Evolutionary conservation across 2,888 invertebrate species (phyloP).

Genomic region (Apocheima hispidaria): DNA sequence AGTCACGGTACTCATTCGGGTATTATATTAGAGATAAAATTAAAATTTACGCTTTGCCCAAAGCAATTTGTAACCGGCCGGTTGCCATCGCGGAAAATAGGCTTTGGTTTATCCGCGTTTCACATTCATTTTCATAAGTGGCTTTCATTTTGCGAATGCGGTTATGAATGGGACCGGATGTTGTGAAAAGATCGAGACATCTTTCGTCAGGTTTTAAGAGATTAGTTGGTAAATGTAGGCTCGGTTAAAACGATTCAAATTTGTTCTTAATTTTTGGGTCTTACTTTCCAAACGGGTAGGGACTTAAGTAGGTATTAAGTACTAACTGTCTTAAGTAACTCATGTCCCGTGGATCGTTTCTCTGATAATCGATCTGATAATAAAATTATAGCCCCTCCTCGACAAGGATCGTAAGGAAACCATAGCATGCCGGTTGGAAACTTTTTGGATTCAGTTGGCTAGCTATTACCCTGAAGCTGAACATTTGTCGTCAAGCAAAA

Average conservation of each 20-base stretch:
- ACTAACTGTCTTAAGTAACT: no score
- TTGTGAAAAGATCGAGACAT: slow-evolving; percentile 45
- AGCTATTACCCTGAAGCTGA: no score
- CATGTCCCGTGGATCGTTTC: no score
- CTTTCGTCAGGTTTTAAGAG: slow-evolving; percentile 24
- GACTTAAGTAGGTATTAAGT: background rate
- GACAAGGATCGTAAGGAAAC: no score
- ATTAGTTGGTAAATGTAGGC: slow-evolving; percentile 18
- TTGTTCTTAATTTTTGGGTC: background rate
- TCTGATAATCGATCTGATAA: no score
- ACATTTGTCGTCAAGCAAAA: no score
- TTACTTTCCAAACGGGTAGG: no score
- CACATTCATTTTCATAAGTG: slow-evolving; percentile 84
- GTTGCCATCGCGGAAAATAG: slow-evolving; percentile 84
- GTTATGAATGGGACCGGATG: slow-evolving; percentile 48
- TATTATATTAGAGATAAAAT: slow-evolving; percentile 86
- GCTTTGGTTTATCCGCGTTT: slow-evolving; percentile 84
- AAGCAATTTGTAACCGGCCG: slow-evolving; percentile 85
- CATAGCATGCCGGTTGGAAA: no score
- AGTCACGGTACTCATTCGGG: slow-evolving; percentile 85
- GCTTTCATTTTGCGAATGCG: slow-evolving; percentile 72
- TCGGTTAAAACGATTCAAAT: background rate
- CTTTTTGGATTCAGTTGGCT: no score
- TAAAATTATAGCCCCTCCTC: no score
- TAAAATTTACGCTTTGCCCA: slow-evolving; percentile 86